Evolutionary conservation across 2,113 vertebrate species (phyloP), one percentile per base, ranked within the genome.

Genomic region (Oncorhynchus mykiss): DNA sequence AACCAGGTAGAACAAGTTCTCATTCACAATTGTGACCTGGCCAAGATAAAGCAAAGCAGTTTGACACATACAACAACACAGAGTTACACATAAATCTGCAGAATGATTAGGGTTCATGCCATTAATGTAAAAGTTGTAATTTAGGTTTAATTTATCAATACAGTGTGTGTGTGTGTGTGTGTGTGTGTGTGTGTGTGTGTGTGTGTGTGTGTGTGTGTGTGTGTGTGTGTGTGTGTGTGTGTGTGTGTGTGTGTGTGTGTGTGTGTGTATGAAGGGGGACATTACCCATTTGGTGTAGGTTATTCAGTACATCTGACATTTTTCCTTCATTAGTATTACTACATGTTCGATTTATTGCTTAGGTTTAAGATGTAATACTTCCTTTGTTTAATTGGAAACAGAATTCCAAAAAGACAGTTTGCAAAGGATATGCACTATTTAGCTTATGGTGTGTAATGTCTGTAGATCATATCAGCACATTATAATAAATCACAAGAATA

Each of bases 91-190:
- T 27, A 62, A 24, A 62, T 54, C 14, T 54, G 1, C 49, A 14
- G 49, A 54, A 54, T 54, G 49, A 62, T 7, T 34, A 34, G 7
- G 18, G n/a, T 62, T n/a, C 16, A 16, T 62, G 6, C 59, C 24
- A 62, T 62, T 8, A 3, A 24, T 5, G n/a, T n/a, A 3, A 34
- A 62, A 9, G 18, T 22, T 62, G 20, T 57, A 6, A 62, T n/a
- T 62, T 62, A 22, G 7, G 14, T 22, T n/a, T 60, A 22, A 60
- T 62, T 8, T 22, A 62, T 22, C 3, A 2, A 22, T 62, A 1
- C 59, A n/a, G 59, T 24, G n/a, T 24, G 59, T 75, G 68, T 79
- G 62, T 79, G 51, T 73, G 22, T 51, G 51, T 74, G n/a, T 4
- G 34, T 45, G 60, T 51, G 39, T 29, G n/a, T n/a, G 60, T 48